Percentiles rank a stretch among this genome's conserved stretches.
Evolutionary conservation across 2,113 vertebrate species (phyloP).

Genomic region (Ovis canadensis): DNA sequence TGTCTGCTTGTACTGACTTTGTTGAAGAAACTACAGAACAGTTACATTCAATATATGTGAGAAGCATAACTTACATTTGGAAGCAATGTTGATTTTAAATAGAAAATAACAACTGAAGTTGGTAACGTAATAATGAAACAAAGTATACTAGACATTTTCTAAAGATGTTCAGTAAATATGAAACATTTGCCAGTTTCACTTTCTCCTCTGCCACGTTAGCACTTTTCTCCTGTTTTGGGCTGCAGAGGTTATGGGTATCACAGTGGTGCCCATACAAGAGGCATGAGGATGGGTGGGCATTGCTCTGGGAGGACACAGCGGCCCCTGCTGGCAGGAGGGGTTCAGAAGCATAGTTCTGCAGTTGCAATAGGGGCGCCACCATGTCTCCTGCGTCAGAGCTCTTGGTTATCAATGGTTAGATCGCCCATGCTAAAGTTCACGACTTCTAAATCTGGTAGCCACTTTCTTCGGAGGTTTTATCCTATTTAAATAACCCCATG

Average conservation of each 20-base stretch:
- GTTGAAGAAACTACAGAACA: slow-evolving; percentile 72
- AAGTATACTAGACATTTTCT: neutral
- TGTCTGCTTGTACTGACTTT: slow-evolving; percentile 76
- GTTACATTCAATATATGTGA: neutral
- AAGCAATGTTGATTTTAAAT: neutral
- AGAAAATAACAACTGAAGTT: neutral
- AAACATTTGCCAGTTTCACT: neutral
- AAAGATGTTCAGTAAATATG: neutral
- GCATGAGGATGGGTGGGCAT: fast-evolving
- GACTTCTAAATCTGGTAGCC: neutral
- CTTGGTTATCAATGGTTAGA: neutral
- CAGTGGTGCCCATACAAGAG: neutral
- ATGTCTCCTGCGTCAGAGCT: fast-evolving
- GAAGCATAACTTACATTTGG: neutral
- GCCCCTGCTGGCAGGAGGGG: neutral
- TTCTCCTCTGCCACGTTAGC: fast-evolving
- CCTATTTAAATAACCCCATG: neutral
- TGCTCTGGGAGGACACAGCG: neutral
- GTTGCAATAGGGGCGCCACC: fast-evolving
- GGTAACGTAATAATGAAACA: neutral
- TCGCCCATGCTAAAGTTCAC: fast-evolving
- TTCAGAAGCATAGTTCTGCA: neutral
- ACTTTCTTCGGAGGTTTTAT: neutral
- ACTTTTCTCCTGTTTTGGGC: neutral
- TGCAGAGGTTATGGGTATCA: fast-evolving